Base-by-base conservation (phyloP, 2,113 vertebrate genomes). In the Gambusia holbrooki region DNA sequence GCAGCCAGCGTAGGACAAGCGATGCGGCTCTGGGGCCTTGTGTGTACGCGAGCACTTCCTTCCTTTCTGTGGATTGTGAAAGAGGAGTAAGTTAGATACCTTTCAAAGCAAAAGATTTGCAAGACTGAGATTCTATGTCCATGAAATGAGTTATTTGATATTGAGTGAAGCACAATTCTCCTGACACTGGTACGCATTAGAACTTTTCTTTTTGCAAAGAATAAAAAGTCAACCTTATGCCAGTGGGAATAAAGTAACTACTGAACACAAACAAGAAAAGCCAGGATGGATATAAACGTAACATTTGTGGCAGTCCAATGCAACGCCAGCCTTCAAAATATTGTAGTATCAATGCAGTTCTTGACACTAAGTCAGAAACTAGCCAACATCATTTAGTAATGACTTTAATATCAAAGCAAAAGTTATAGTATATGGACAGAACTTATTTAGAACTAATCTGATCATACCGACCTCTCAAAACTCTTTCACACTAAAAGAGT, bases 21-120 rank as follows among this genome's bases (percentile, higher is more conserved):
- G 93, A 40, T 94, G 89, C 0, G 95, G 94, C 75, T 95, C 94
- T 0, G 93, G 91, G n/a, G 95, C 93, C 80, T 95, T 95, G 66
- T 95, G 94, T 19, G 93, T 95, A 33, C 94, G 94, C 10, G 93
- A 94, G 60, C 96, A 96, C 79, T 95, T 96, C 91, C 94, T 93
- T 6, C 95, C 96, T 82, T 92, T 96, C 96, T 96, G 92, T 79
- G 54, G 76, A 8, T 0, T 32, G 42, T 80, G 9, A 71, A n/a
- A 58, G 10, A 62, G 58, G 12, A 42, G 29, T 62, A 58, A 51
- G 42, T 60, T 37, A 42, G 54, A 14, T 62, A 6, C 75, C 62
- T 32, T 45, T 7, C 33, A 54, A 25, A 8, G 51, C 51, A 30
- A 66, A 27, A 42, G 28, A 33, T 71, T 1, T 29, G 5, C 25